A percentile compares a stretch with the other conserved stretches of the same genome.
Evolutionary conservation across 2,113 vertebrate genomes (phyloP).

Genomic region (Hemibagrus wyckioides): DNA sequence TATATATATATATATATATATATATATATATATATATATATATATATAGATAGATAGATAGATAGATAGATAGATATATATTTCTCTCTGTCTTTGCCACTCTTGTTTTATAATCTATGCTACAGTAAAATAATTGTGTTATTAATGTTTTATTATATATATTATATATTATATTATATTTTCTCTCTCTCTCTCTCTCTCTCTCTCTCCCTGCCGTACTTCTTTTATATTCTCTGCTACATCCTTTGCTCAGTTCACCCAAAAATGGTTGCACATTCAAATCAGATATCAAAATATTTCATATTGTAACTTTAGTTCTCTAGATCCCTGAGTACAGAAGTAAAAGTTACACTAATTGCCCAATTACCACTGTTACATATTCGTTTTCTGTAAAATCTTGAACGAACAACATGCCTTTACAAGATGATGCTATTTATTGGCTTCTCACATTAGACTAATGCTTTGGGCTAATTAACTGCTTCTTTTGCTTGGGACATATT

Average conservation of each 20-base stretch:
- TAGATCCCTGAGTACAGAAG: background rate
- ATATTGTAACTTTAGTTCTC: background rate
- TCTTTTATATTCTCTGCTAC: background rate
- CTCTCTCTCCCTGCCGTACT: background rate
- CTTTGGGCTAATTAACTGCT: constrained; percentile 12
- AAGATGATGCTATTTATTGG: constrained; percentile 10
- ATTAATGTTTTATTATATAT: too few relatives aligned
- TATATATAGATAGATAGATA: too few relatives aligned
- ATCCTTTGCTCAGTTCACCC: background rate
- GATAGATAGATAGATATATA: too few relatives aligned
- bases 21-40: too few relatives aligned
- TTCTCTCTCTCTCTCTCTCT: too few relatives aligned
- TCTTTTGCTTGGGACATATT: constrained; percentile 6
- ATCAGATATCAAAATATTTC: background rate
- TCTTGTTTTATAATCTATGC: too few relatives aligned
- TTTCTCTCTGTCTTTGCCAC: too few relatives aligned
- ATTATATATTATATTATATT: too few relatives aligned
- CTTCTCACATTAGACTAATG: background rate
- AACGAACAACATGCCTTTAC: constrained; percentile 12
- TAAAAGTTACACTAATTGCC: background rate
- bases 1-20: too few relatives aligned
- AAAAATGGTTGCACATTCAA: background rate
- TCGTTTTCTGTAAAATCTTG: background rate
- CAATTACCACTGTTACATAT: background rate
- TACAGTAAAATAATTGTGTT: too few relatives aligned